phyloP scores from a whole-genome alignment of 1,140 invertebrate species.

The Neodiprion fabricii region DNA sequence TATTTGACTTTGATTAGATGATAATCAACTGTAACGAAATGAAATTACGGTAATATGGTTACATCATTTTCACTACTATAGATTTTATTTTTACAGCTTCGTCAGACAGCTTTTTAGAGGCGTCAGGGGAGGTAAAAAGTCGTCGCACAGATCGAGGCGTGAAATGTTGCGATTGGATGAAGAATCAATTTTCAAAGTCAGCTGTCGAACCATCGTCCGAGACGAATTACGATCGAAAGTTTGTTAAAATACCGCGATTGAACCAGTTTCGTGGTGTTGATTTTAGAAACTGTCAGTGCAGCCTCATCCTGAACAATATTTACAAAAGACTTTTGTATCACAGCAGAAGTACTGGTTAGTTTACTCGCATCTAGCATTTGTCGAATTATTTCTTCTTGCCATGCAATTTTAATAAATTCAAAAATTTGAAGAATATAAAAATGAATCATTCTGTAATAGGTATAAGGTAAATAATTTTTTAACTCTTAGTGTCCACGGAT shows the following conservation, averaged over 20 bases:
- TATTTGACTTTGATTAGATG: too few relatives aligned
- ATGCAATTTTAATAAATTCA: too few relatives aligned
- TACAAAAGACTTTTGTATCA: constrained; percentile 31
- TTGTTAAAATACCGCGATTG: constrained; percentile 2
- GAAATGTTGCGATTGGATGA: background rate
- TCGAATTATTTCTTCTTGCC: too few relatives aligned
- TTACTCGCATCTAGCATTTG: background rate
- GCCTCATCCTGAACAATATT: constrained; percentile 21
- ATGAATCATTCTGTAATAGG: too few relatives aligned
- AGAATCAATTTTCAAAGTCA: background rate
- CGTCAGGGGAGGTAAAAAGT: background rate
- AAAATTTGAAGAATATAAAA: too few relatives aligned
- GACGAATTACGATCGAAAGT: background rate
- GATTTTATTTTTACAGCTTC: background rate
- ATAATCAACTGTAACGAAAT: too few relatives aligned
- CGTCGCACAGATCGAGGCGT: background rate
- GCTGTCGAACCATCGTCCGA: background rate
- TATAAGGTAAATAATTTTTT: too few relatives aligned
- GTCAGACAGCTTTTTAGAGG: background rate
- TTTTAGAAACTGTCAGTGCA: constrained; percentile 39
- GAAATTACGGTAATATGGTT: too few relatives aligned
- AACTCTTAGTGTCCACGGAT: too few relatives aligned
- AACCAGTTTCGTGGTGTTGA: constrained; percentile 31
- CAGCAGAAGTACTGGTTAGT: constrained; percentile 29
- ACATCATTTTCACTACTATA: background rate